phyloP scores from a whole-genome alignment of 2,797 vertebrate genomes.

The Neosalanx taihuensis region DNA sequence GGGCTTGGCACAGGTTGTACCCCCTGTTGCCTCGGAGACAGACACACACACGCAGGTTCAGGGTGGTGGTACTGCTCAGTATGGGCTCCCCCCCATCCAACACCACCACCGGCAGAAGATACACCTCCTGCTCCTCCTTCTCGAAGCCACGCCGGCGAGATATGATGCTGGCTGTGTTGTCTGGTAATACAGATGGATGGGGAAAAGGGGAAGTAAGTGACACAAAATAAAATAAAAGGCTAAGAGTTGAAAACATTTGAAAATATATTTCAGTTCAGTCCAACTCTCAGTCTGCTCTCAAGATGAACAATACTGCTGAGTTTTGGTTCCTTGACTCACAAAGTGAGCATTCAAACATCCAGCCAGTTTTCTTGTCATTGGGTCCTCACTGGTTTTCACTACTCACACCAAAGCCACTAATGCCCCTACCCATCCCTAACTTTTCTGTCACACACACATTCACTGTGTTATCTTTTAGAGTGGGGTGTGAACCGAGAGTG shows the following conservation, averaged over 20 bases:
- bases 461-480: background rate
- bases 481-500: background rate
- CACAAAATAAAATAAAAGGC: background rate
- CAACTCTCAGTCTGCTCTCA: background rate
- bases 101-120: constrained; percentile 83
- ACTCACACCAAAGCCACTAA: no score
- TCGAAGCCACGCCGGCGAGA: constrained; percentile 80
- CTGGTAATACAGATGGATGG: constrained; percentile 54
- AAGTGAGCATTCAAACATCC: no score
- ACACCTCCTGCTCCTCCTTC: constrained; percentile 76
- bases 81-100: constrained; percentile 84
- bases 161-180: constrained; percentile 86
- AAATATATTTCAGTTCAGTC: background rate
- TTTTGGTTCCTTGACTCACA: no score
- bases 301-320: background rate
- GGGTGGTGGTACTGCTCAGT: constrained; percentile 87
- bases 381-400: no score
- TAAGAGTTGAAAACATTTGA: background rate
- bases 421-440: no score
- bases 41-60: constrained; percentile 85
- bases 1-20: constrained; percentile 77
- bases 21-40: constrained; percentile 73
- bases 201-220: background rate
- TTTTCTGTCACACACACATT: background rate
- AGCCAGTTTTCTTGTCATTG: no score